phyloP scores from a whole-genome alignment of 2,797 vertebrate genomes.

The Hemibagrus guttatus region DNA sequence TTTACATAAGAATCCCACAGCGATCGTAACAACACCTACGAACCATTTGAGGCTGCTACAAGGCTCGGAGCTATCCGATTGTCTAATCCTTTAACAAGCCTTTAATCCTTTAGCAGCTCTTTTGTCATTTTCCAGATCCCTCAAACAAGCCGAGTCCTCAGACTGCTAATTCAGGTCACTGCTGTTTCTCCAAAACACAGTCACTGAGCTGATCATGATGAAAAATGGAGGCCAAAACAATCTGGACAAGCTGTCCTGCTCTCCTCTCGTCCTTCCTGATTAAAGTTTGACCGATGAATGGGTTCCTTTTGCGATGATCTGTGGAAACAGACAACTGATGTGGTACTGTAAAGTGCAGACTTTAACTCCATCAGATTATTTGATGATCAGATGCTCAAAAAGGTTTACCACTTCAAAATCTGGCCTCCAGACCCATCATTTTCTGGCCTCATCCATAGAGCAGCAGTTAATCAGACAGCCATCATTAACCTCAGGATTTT shows the following conservation, averaged over 20 bases:
- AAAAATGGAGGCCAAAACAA: not conserved
- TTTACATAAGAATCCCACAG: not conserved
- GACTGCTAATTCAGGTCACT: not conserved
- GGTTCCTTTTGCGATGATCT: not conserved
- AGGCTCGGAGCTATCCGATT: not conserved
- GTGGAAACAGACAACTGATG: not conserved
- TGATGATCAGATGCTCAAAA: not conserved
- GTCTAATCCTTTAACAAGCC: constrained; percentile 22
- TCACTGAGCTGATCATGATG: not conserved
- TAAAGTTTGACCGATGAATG: not conserved
- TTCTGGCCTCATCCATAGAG: not conserved
- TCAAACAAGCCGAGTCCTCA: constrained; percentile 6
- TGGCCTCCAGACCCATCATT: not conserved
- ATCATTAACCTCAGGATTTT: not conserved
- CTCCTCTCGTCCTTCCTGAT: not conserved
- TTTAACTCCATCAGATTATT: not conserved
- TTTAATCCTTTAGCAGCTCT: constrained; percentile 6
- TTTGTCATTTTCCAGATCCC: constrained; percentile 20
- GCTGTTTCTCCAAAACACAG: not conserved
- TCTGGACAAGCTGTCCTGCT: not conserved
- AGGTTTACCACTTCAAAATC: not conserved
- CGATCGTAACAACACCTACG: not conserved
- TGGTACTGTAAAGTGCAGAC: not conserved
- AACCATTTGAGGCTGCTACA: not conserved
- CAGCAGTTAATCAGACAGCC: not conserved